Conservation (phyloP, 2,888 invertebrate species). For the Xestia c-nigrum region DNA sequence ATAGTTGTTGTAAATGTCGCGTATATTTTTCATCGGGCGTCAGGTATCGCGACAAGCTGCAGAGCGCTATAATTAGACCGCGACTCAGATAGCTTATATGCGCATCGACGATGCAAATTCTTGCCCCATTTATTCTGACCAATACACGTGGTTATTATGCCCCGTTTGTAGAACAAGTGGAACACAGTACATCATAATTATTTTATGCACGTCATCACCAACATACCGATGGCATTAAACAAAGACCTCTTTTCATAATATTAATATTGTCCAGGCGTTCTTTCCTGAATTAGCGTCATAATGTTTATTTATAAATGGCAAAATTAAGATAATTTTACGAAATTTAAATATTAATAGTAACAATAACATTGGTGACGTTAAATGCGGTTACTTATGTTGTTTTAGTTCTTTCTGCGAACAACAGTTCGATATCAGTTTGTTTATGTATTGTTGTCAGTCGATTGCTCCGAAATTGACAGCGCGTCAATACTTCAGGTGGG, state of each 20-base stretch:
- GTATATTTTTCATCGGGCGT: constrained; percentile 72
- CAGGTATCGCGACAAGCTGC: constrained; percentile 76
- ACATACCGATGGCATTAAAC: constrained; percentile 46
- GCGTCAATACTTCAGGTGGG: constrained; percentile 24
- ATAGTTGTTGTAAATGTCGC: constrained; percentile 29
- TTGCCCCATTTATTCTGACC: constrained; percentile 80
- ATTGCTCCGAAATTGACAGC: not conserved
- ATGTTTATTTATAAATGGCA: constrained; percentile 43
- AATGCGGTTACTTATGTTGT: constrained; percentile 9
- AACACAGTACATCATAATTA: constrained; percentile 55
- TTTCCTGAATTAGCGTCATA: constrained; percentile 37
- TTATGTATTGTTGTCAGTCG: constrained; percentile 9
- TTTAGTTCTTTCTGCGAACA: constrained; percentile 20
- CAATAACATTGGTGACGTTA: constrained; percentile 43
- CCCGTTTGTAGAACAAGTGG: constrained; percentile 63
- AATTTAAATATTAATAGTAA: constrained; percentile 39
- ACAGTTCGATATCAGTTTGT: constrained; percentile 18
- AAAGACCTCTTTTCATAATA: constrained; percentile 42
- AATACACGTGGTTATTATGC: constrained; percentile 68
- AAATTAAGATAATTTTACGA: constrained; percentile 32
- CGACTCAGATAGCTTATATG: constrained; percentile 81
- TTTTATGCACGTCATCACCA: constrained; percentile 57
- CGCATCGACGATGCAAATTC: constrained; percentile 80
- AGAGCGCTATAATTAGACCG: constrained; percentile 81
- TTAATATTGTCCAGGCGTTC: constrained; percentile 39